Base-by-base conservation (phyloP, 1,140 invertebrate species). In the Delia radicum region DNA sequence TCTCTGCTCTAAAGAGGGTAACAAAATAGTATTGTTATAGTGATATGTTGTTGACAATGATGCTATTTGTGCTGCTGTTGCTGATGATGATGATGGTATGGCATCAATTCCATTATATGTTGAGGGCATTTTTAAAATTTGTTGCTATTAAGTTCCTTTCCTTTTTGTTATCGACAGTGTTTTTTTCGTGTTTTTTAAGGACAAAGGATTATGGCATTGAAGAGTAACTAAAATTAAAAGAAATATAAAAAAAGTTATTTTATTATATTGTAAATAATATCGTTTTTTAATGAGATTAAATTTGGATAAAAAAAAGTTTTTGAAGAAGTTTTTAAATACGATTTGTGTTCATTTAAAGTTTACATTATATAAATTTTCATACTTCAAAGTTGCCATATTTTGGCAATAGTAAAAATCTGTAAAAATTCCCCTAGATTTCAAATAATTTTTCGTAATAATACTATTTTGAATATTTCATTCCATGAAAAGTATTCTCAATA, bases 181-280 rank as follows among this genome's bases (percentile, higher is more conserved):
- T 29, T 33, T 48, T 61, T 37, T 31, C 37, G 55, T 74, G 27
- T 15, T 63, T 28, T 33, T 10, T 69, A 69, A 63, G 73, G 48
- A n/a, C 48, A 21, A 55, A 55, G 31, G 73, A 28, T 63, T 46
- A 37, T 74, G 73, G 31, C 61, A 37, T 63, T 74, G 48, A 33
- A 26, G 73, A 21, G 62, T 55, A 55, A 61, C 72, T 73, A 21
- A 73, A 73, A 61, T n/a, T 48, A 55, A 61, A 28, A 73, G 72
- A 28, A 48, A 72, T 21, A 31, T 18, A 27, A 24, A 8, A 71
- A 27, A 28, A 73, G 37, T 42, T 42, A n/a, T n/a, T n/a, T n/a
- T n/a, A n/a, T n/a, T n/a, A n/a, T n/a, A n/a, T n/a, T n/a, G n/a
- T n/a, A n/a, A n/a, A n/a, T n/a, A n/a, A n/a, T n/a, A n/a, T n/a